A percentile compares a stretch with the other conserved stretches of the same genome.
These are phyloP conservation scores for Atherinomorus stipes DNA, from an alignment of 2,113 vertebrate genomes.

Conservation along the genomic window DNA sequence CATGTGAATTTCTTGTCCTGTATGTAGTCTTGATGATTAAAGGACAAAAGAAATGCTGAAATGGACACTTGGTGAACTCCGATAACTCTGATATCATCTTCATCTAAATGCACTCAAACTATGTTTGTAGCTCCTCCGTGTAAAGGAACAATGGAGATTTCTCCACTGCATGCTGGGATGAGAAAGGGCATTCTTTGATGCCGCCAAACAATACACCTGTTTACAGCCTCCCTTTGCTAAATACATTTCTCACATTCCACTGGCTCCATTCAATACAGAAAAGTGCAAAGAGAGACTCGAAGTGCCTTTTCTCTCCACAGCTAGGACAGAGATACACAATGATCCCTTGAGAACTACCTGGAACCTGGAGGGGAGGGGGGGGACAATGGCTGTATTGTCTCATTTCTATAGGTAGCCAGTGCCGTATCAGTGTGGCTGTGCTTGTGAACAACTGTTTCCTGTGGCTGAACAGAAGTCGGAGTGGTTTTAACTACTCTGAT, in stretches of 20 bases:
- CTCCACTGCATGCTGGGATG: conserved; percentile 66
- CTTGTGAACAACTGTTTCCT: conserved; percentile 72
- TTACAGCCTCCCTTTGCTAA: conserved; percentile 76
- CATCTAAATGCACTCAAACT: conserved; percentile 66
- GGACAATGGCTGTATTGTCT: conserved; percentile 77
- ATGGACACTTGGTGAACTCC: neutral
- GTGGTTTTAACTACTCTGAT: conserved; percentile 40
- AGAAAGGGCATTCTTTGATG: conserved; percentile 62
- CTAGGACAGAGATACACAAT: conserved; percentile 69
- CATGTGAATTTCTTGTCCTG: conserved; percentile 11
- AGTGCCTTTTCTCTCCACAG: conserved; percentile 56
- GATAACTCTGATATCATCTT: conserved; percentile 53
- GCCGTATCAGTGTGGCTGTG: conserved; percentile 56
- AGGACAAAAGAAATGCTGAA: neutral
- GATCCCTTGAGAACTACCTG: conserved; percentile 80
- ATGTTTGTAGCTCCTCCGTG: conserved; percentile 36
- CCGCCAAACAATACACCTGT: conserved; percentile 79
- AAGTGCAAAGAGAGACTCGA: conserved; percentile 75
- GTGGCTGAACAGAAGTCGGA: conserved; percentile 53
- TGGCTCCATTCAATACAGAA: conserved; percentile 77
- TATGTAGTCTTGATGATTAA: neutral
- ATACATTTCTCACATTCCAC: conserved; percentile 83
- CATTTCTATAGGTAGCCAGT: conserved; percentile 71
- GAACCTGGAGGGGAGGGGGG: conserved; percentile 36
- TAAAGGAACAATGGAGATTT: conserved; percentile 69